A percentile compares a stretch with the other conserved stretches of the same genome.
phyloP scores from a whole-genome alignment of 1,140 invertebrate genomes.

The Atopsyche davidsoni region DNA sequence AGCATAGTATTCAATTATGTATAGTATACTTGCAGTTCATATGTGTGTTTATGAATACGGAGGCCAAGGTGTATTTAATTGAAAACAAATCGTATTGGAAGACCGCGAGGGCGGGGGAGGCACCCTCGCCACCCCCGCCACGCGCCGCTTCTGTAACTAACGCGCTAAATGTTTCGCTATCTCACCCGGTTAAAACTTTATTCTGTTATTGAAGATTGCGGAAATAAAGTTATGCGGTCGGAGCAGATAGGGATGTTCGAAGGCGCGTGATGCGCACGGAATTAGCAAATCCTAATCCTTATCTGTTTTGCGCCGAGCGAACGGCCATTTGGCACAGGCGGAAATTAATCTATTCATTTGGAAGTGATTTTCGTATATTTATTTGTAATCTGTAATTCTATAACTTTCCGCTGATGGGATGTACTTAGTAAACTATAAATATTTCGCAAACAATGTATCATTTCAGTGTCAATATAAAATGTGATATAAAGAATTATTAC shows the following conservation, averaged over 20 bases:
- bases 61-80: too few species aligned
- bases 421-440: too few species aligned
- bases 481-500: too few species aligned
- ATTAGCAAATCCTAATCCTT: not conserved
- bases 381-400: too few species aligned
- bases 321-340: too few species aligned
- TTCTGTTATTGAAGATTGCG: constrained; percentile 18
- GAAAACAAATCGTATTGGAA: too few species aligned
- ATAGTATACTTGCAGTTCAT: not conserved
- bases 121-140: not conserved
- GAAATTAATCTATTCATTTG: too few species aligned
- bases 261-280: not conserved
- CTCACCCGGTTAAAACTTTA: constrained; percentile 28
- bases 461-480: too few species aligned
- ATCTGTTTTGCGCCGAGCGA: constrained; percentile 8
- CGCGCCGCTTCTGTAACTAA: constrained; percentile 25
- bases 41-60: not conserved
- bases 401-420: too few species aligned
- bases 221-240: constrained; percentile 16
- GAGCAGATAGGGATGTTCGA: constrained; percentile 12
- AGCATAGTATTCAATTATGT: not conserved
- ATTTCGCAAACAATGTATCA: not conserved
- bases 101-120: too few species aligned
- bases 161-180: constrained; percentile 31
- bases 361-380: too few species aligned